Base-by-base conservation (phyloP, 2,797 vertebrate genomes). In the Glyptemys insculpta region DNA sequence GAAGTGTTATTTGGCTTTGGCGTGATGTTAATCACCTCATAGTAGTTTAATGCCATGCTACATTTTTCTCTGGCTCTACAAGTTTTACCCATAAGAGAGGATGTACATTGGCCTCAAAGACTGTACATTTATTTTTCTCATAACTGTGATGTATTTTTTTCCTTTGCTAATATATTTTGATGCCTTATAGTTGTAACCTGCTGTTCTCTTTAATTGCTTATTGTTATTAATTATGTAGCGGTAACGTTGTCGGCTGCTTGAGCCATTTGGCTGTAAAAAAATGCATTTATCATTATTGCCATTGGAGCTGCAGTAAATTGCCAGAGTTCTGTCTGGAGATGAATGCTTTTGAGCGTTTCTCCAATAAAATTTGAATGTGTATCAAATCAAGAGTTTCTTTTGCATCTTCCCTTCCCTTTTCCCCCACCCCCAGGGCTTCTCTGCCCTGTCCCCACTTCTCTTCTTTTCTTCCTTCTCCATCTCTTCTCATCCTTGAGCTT, bases 151-250 rank as follows among this genome's bases (percentile, higher is more conserved):
- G 56, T 88, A 54, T 59, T 95, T 95, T 86, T 97, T 96, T 93
- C 91, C 84, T 97, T 93, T 91, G 94, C 95, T 96, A 95, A 96
- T 98, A 93, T 78, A 92, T 93, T 97, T 97, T 96, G 94, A 97
- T 97, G 95, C 85, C 95, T 97, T 92, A 95, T 97, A 89, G 94
- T 94, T 97, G 97, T 97, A 97, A 97, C 94, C 96, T 94, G 92
- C 96, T 97, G 95, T 97, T 98, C 94, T 95, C 97, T 98, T 98
- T 98, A 98, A 98, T 98, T 98, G 97, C 93, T 97, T 98, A 97
- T 98, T 98, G 97, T 97, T 98, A 98, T 97, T 97, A 98, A 98
- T 98, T 98, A 97, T 97, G 97, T 92, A 96, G 96, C 83, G 82
- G 91, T 93, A 97, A 94, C 52, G 14, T 96, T 57, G 82, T 97